Evolutionary conservation across 2,113 vertebrate genomes (phyloP), one percentile per base, ranked within the genome.

Genomic region (Notothenia coriiceps): DNA sequence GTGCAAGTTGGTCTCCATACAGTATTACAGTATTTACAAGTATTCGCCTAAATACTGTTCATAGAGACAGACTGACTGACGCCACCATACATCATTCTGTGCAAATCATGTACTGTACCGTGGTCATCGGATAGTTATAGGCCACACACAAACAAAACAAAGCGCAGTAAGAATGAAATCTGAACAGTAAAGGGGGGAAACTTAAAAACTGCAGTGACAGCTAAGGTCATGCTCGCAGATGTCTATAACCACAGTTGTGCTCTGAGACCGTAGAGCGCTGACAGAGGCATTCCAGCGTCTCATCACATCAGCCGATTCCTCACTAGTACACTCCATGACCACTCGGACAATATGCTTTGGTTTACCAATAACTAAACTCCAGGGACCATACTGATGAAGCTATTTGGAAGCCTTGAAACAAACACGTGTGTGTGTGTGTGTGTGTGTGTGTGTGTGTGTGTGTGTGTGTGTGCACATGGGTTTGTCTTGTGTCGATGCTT

Each of bases 281-380:
- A 83, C 55, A 79, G 81, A 84, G 51, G 62, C 84, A 87, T 84
- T 82, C 76, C 76, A 72, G 62, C 62, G 60, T 89, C 82, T 84
- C 82, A 77, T 87, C 77, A 76, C 63, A 87, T 89, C 68, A 89
- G 57, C 72, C 63, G 61, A 80, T 63, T 66, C 72, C 69, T 75
- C 60, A 20, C 69, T 83, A 55, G 82, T 67, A 77, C 77, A 33
- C 76, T 51, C 57, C 69, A 62, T 49, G 60, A 72, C 69, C 12
- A 77, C 77, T 85, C n/a, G 52, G 72, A 88, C 62, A 79, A 55
- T 57, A 85, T 5, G 18, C 77, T 62, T 78, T 54, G 79, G 79
- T 82, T 77, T 17, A 2, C 77, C 74, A 64, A 40, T 6, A 40
- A 40, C 86, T 81, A 79, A 72, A 54, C 65, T 4, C 57, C 55